phyloP scores from a whole-genome alignment of 2,888 invertebrate genomes.

The Epsilonema sp. region DNA sequence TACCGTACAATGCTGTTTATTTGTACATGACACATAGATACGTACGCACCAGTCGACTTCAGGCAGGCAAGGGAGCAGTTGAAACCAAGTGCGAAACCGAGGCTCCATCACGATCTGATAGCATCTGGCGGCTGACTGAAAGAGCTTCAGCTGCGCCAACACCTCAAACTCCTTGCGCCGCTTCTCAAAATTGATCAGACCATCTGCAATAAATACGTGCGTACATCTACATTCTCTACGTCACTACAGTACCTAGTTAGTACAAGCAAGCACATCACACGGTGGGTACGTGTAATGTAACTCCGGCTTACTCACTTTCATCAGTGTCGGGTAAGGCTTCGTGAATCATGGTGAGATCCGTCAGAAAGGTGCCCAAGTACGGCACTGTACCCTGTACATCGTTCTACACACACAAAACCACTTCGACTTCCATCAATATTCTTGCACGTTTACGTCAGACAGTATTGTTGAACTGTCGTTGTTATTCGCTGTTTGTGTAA shows the following conservation, averaged over 20 bases:
- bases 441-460: no score
- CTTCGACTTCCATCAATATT: no score
- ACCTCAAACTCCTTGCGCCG: slow-evolving; percentile 94
- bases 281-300: no score
- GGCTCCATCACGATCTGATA: slow-evolving; percentile 68
- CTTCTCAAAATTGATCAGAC: slow-evolving; percentile 92
- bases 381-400: slow-evolving; percentile 66
- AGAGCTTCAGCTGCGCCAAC: slow-evolving; percentile 71
- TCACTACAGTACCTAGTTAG: no score
- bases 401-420: slow-evolving; percentile 13
- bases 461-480: no score
- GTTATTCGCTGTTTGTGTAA: no score
- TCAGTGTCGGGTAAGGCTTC: slow-evolving; percentile 67
- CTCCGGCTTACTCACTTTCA: no score
- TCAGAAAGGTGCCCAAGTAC: slow-evolving; percentile 87
- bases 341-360: slow-evolving; percentile 95
- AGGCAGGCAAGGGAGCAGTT: slow-evolving; percentile 66
- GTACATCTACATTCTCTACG: no score
- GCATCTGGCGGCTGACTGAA: slow-evolving; percentile 87
- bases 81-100: slow-evolving; percentile 85
- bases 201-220: slow-evolving; percentile 32
- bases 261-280: no score
- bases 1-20: no score
- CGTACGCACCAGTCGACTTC: slow-evolving; percentile 60
- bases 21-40: no score